Evolutionary conservation across 2,797 vertebrate species (phyloP).

Genomic region (Neoniphon sammara): DNA sequence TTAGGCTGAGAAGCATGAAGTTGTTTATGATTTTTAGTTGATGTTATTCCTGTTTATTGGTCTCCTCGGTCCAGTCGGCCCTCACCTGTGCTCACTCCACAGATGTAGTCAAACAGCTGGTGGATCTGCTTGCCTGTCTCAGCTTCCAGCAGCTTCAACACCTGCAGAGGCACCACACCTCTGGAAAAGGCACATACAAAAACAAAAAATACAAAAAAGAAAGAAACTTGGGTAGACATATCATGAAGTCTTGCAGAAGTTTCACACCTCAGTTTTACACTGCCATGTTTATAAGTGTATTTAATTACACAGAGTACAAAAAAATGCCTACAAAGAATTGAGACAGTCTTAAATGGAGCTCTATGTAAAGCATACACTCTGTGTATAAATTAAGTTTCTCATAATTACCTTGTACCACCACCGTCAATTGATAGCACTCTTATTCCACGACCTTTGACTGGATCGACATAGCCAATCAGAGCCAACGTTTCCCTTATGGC

Average conservation of each 20-base stretch:
- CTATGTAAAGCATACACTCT: too few relatives aligned
- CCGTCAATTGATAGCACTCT: conserved; percentile 84
- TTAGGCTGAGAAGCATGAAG: not conserved
- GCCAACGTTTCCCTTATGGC: conserved; percentile 79
- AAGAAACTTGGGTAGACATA: too few relatives aligned
- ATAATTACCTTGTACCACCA: conserved; percentile 81
- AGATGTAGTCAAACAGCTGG: conserved; percentile 85
- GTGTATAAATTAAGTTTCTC: not conserved
- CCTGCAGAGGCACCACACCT: conserved; percentile 82
- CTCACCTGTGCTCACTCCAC: conserved; percentile 85
- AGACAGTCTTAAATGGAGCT: too few relatives aligned
- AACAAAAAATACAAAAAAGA: not conserved
- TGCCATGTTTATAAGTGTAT: not conserved
- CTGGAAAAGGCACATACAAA: conserved; percentile 53
- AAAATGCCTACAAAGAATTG: too few relatives aligned
- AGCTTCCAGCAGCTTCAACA: conserved; percentile 79
- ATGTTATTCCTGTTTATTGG: not conserved
- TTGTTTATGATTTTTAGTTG: not conserved
- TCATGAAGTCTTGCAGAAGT: too few relatives aligned
- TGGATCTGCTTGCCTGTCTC: conserved; percentile 80
- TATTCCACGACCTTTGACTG: conserved; percentile 81
- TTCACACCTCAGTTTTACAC: too few relatives aligned
- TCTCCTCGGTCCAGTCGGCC: not conserved
- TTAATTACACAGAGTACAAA: not conserved
- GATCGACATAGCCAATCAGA: conserved; percentile 81